Conservation (phyloP, 2,113 vertebrate species). For the Podiceps cristatus region DNA sequence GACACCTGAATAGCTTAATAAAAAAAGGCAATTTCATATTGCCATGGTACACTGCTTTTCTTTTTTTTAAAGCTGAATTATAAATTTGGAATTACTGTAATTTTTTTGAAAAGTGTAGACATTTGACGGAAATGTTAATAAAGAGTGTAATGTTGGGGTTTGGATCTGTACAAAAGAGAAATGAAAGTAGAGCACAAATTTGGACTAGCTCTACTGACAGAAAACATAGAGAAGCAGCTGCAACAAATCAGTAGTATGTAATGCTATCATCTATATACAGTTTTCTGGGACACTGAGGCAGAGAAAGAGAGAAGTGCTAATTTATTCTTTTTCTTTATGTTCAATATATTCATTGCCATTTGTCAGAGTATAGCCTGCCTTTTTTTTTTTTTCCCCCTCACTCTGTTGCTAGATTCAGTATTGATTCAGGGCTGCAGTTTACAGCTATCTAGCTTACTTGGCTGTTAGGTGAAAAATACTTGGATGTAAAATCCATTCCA, state of each 20-base stretch:
- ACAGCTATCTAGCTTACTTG: neutral
- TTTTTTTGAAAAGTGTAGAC: neutral
- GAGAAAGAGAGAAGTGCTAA: slow-evolving; percentile 19
- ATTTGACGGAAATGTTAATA: neutral
- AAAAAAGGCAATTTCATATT: slow-evolving; percentile 27
- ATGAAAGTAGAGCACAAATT: neutral
- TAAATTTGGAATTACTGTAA: slow-evolving; percentile 6
- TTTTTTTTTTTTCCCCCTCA: neutral
- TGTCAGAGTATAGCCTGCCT: neutral
- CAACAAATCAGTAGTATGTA: slow-evolving; percentile 1
- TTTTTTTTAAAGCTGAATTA: neutral
- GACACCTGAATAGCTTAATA: neutral
- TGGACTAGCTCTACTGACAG: neutral
- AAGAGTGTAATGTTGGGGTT: neutral
- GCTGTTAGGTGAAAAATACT: neutral
- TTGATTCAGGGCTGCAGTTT: neutral
- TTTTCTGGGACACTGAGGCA: slow-evolving; percentile 44
- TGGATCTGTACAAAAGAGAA: neutral
- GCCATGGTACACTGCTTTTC: neutral
- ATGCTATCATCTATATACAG: neutral
- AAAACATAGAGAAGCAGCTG: slow-evolving; percentile 18
- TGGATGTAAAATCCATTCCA: neutral
- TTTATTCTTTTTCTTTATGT: slow-evolving; percentile 35
- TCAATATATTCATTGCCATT: slow-evolving; percentile 7
- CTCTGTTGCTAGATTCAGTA: neutral